Base-by-base conservation (phyloP, 1,140 invertebrate genomes). In the Sminthurides bifidus region DNA sequence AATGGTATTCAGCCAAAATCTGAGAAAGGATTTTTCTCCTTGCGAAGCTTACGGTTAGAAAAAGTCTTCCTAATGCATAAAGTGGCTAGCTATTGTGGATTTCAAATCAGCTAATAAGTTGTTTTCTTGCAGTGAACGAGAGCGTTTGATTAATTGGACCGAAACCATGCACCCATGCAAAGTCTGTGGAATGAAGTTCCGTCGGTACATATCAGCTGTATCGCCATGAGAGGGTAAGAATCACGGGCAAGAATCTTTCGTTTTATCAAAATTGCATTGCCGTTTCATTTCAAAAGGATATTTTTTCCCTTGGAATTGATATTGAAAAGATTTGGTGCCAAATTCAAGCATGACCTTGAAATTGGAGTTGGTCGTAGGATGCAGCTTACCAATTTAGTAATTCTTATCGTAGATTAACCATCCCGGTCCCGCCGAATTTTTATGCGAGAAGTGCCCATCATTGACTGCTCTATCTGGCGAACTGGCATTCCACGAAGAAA, bases 401-500 rank as follows among this genome's bases (percentile, higher is more conserved):
- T n/a, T n/a, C n/a, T n/a, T 43, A 15, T 43, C 5, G 29, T 26
- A 49, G 46, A 49, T 49, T 10, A 49, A 49, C 23, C 46, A 49
- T 49, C 46, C 46, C 19, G 46, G 46, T 2, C 10, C 3, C 6
- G 3, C 46, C 6, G 46, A 49, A 26, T 33, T 33, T 21, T 49
- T 49, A 21, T 49, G 46, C 24, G 46, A 49, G 24, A 49, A 49
- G 35, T 49, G 46, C 35, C 46, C 46, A 30, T 49, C 46, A 30
- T 33, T 49, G 46, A 49, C 46, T 10, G 24, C 46, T 3, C 29
- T 49, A 4, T 31, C 46, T n/a, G 8, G 35, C 15, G 46, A 49
- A 35, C 19, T 49, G 3, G 8, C 4, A n/a, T 33, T 33, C 17
- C 46, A 49, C 23, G 46, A 49, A 19, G 14, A 31, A 29, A 49